phyloP scores from a whole-genome alignment of 2,888 invertebrate genomes.

The Prosopocoilus inquinatus region DNA sequence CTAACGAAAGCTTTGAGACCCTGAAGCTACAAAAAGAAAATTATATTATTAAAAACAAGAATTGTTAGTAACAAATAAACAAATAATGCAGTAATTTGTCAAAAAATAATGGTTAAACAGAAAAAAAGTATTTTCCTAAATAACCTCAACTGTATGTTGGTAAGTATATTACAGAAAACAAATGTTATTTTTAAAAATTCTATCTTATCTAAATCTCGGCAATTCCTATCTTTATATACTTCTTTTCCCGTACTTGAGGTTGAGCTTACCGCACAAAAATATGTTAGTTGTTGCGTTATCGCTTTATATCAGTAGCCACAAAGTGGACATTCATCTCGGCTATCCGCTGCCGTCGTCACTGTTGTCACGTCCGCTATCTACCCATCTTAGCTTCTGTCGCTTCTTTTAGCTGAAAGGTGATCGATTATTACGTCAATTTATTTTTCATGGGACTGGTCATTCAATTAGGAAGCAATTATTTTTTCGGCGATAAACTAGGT shows the following conservation, averaged over 20 bases:
- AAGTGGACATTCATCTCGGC: slow-evolving; percentile 24
- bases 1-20: too few relatives aligned
- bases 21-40: too few relatives aligned
- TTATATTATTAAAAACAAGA: too few relatives aligned
- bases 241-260: slow-evolving; percentile 8
- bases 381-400: slow-evolving; percentile 29
- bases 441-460: too few relatives aligned
- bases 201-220: slow-evolving; percentile 28
- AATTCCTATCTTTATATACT: slow-evolving; percentile 27
- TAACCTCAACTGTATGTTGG: too few relatives aligned
- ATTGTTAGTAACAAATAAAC: too few relatives aligned
- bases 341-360: slow-evolving; percentile 29
- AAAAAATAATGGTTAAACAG: too few relatives aligned
- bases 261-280: slow-evolving; percentile 12
- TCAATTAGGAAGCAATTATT: too few relatives aligned
- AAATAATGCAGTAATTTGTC: too few relatives aligned
- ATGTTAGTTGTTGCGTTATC: slow-evolving; percentile 17
- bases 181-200: not conserved
- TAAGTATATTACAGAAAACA: too few relatives aligned
- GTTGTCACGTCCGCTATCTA: slow-evolving; percentile 29
- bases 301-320: slow-evolving; percentile 18
- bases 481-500: too few relatives aligned
- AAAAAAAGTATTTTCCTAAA: too few relatives aligned
- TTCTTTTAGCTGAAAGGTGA: slow-evolving; percentile 23
- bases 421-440: slow-evolving; percentile 21